phyloP scores from a whole-genome alignment of 2,113 vertebrate species.

The Mionectes macconnelli region DNA sequence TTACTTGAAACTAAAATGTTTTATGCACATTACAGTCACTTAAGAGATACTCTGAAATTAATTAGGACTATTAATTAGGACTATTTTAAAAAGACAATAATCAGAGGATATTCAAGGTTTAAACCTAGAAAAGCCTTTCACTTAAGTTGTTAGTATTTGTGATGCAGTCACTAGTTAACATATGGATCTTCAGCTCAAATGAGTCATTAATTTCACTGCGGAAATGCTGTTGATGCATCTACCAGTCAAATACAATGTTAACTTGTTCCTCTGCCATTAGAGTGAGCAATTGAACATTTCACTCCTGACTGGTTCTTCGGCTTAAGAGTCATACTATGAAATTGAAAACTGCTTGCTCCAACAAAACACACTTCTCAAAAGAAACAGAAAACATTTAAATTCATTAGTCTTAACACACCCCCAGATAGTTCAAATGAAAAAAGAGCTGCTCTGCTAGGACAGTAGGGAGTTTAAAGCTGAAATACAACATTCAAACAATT shows the following conservation, averaged over 20 bases:
- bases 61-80: not conserved
- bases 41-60: not conserved
- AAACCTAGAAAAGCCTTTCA: constrained; percentile 27
- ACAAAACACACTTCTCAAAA: constrained; percentile 7
- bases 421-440: not conserved
- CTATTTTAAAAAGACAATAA: not conserved
- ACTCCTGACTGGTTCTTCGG: constrained; percentile 37
- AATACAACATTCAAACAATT: not conserved
- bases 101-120: not conserved
- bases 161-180: constrained; percentile 30
- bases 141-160: constrained; percentile 43
- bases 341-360: constrained; percentile 32
- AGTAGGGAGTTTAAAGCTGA: not conserved
- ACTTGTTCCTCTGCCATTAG: constrained; percentile 32
- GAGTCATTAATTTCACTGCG: constrained; percentile 57
- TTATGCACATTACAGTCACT: not conserved
- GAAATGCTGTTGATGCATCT: constrained; percentile 61
- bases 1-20: not conserved
- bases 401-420: not conserved
- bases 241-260: constrained; percentile 62
- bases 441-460: not conserved
- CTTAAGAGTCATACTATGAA: constrained; percentile 13
- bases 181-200: constrained; percentile 60
- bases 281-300: constrained; percentile 56
- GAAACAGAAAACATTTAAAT: constrained; percentile 8